A percentile compares a stretch with the other conserved stretches of the same genome.
phyloP scores from a whole-genome alignment of 37 sponge, comb jelly and placozoan species.

The Halisarca cf. caerulea region DNA sequence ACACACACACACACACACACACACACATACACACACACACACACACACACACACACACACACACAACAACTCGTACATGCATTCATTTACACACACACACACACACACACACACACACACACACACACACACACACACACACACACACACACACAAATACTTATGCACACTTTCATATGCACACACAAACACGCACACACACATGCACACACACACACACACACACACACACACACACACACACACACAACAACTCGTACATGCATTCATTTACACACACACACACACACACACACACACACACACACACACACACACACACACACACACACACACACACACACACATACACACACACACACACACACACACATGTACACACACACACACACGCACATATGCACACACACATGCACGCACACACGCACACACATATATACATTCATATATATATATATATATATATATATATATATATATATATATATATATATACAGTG shows the following conservation, averaged over 20 bases:
- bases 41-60: conserved; percentile 22
- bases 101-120: background rate
- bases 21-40: conserved; percentile 36
- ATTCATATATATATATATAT: too few relatives aligned
- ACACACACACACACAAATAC: background rate
- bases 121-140: background rate
- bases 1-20: conserved; percentile 38
- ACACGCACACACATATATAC: too few relatives aligned
- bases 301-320: background rate
- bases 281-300: too few relatives aligned
- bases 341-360: background rate
- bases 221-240: conserved; percentile 26
- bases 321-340: conserved; percentile 16
- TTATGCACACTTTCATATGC: background rate
- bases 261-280: background rate
- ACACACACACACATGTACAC: conserved; percentile 23
- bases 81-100: background rate
- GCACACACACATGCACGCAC: too few relatives aligned
- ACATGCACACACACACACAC: conserved; percentile 34
- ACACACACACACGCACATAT: conserved; percentile 35
- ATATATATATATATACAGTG: background rate
- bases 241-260: background rate
- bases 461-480: too few relatives aligned
- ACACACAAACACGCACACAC: conserved; percentile 31
- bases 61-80: background rate